phyloP scores from a whole-genome alignment of 2,797 vertebrate genomes.

The Bucorvus abyssinicus region DNA sequence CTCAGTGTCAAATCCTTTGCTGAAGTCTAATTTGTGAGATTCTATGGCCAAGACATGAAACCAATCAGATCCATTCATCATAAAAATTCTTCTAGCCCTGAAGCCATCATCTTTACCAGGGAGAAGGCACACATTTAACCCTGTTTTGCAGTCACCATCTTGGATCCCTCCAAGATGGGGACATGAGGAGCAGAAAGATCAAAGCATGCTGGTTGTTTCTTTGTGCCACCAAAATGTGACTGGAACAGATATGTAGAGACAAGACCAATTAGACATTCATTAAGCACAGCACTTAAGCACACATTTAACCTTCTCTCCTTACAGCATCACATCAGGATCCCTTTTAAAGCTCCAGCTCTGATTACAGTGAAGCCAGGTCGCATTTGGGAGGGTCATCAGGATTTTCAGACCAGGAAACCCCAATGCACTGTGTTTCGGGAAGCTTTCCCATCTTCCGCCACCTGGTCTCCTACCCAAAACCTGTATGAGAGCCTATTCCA shows the following conservation, averaged over 20 bases:
- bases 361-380: neutral
- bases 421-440: rapidly evolving
- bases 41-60: neutral
- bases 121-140: neutral
- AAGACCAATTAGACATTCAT: conserved; percentile 35
- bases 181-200: neutral
- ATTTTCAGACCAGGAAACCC: neutral
- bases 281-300: conserved; percentile 52
- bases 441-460: neutral
- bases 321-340: neutral
- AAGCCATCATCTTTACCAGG: neutral
- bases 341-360: neutral
- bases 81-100: neutral
- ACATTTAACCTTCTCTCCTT: conserved; percentile 51
- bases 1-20: neutral
- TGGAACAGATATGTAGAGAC: neutral
- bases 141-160: neutral
- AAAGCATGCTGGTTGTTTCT: neutral
- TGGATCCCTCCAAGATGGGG: neutral
- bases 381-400: neutral
- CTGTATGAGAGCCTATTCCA: neutral
- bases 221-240: neutral
- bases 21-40: neutral
- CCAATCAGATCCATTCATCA: neutral
- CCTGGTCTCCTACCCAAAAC: neutral